Base-by-base conservation (phyloP, 2,888 invertebrate genomes). In the Notodonta ziczac region DNA sequence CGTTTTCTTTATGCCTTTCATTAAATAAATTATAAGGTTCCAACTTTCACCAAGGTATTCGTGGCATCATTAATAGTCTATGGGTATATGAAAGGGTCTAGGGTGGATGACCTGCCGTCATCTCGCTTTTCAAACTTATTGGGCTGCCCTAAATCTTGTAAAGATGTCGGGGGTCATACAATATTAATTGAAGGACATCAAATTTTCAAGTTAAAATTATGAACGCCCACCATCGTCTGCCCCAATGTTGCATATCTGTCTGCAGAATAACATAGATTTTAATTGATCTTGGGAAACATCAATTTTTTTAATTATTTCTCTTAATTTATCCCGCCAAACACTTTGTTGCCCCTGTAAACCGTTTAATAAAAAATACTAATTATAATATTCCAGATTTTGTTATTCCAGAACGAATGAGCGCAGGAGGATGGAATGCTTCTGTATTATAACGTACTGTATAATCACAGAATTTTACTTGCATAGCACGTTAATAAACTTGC, bases 401-500 rank as follows among this genome's bases (percentile, higher is more conserved):
- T n/a, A n/a, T n/a, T n/a, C n/a, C 1, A 24, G 24, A 24, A 24
- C 24, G 1, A 24, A 2, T 24, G 2, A 24, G 24, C 1, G 24
- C 24, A 24, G 24, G 24, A 24, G 24, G 24, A n/a, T n/a, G n/a
- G n/a, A n/a, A n/a, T n/a, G n/a, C n/a, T n/a, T n/a, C n/a, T n/a
- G 35, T 35, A 35, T 24, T 24, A 24, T 24, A 2, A 24, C 1
- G 1, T 35, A 35, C 35, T 35, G 35, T 9, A 10, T 10, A 9
- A 42, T 46, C 46, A 2, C 46, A n/a, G 13, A n/a, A n/a, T 13
- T n/a, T 13, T 46, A n/a, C 5, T 46, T 13, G n/a, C 13, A 46
- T 2, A 44, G 44, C 44, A 44, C 40, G 12, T 13, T 44, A 12
- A 44, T 44, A 10, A 58, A 65, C 58, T 64, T 64, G 60, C 63